Percentiles rank a stretch among this genome's conserved stretches.
Evolutionary conservation across 2,797 vertebrate species (phyloP).

Genomic region (Serranus cabrilla): DNA sequence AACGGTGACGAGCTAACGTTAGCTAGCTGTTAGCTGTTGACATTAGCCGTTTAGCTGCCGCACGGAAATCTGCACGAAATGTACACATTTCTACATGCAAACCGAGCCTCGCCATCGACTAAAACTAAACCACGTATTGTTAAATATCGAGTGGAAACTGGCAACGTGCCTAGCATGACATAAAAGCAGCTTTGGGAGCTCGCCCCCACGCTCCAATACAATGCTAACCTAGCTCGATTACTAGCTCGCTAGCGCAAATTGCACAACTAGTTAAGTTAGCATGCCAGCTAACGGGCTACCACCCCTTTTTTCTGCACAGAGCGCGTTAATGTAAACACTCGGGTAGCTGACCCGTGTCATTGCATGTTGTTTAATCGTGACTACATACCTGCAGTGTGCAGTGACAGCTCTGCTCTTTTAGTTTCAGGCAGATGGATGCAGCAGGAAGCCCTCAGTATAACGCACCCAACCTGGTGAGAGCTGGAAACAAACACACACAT

Average conservation of each 20-base stretch:
- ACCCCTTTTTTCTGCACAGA: slow-evolving; percentile 20
- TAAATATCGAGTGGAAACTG: background rate
- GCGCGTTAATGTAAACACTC: background rate
- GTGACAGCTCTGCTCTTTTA: slow-evolving; percentile 49
- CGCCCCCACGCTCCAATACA: slow-evolving; percentile 19
- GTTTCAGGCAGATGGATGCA: slow-evolving; percentile 67
- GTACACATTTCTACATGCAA: background rate
- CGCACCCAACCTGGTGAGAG: slow-evolving; percentile 66
- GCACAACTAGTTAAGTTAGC: slow-evolving; percentile 73
- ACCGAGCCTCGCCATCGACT: background rate
- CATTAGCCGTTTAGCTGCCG: slow-evolving; percentile 58
- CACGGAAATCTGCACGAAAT: slow-evolving; percentile 46
- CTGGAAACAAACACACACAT: slow-evolving; percentile 67
- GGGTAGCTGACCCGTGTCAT: background rate
- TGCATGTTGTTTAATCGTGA: slow-evolving; percentile 1
- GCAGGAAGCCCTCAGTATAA: slow-evolving; percentile 72
- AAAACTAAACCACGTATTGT: accelerated
- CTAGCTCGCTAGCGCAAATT: slow-evolving; percentile 60
- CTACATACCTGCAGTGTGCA: slow-evolving; percentile 59
- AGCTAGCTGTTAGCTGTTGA: slow-evolving; percentile 73
- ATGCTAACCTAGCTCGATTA: slow-evolving; percentile 63
- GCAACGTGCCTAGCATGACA: slow-evolving; percentile 3
- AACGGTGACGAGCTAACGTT: slow-evolving; percentile 50
- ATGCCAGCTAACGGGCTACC: slow-evolving; percentile 56
- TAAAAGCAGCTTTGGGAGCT: slow-evolving; percentile 20